Base-by-base conservation (phyloP, 2,113 vertebrate species). In the Nyctibius bracteatus region DNA sequence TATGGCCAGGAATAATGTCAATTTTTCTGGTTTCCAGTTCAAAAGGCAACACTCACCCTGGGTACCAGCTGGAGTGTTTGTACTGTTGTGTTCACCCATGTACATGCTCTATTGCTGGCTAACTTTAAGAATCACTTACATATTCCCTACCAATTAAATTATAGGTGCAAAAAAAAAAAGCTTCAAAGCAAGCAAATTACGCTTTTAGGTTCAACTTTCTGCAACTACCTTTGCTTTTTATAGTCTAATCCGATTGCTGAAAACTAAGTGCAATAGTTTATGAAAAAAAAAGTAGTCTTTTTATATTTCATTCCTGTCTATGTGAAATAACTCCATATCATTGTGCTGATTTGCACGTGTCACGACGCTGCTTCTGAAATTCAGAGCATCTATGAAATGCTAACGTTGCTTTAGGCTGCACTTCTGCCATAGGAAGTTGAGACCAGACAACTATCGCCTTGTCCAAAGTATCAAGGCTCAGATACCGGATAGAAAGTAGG, bases 401-500 rank as follows among this genome's bases (percentile, higher is more conserved):
- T 33, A 63, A 8, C 4, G 0, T 5, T 41, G 13, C 14, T 79
- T 74, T 11, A 51, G 20, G 57, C 24, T 55, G n/a, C n/a, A 12
- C 24, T 81, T 90, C 47, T 67, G 28, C 28, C 47, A 33, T 1
- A 43, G 35, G 23, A 67, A 63, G 55, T 28, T 4, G 63, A 80
- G 57, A 51, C 5, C 39, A 66, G 51, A 47, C 17, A 65, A 41
- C 6, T 15, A 47, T 25, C 3, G 2, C 14, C 77, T 47, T 30
- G 18, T 27, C 15, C 27, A n/a, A 81, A 65, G 41, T 4, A 47
- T 20, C 25, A 70, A 63, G 30, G 27, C 7, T 22, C 51, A 74
- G 17, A 24, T 5, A 65, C 3, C 0, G 1, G 22, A 54, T 0
- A 61, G 28, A 46, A 86, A 68, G 17, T 1, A 15, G 4, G 4